Base-by-base conservation (phyloP, 2,888 invertebrate genomes). In the Blastobasis adustella region DNA sequence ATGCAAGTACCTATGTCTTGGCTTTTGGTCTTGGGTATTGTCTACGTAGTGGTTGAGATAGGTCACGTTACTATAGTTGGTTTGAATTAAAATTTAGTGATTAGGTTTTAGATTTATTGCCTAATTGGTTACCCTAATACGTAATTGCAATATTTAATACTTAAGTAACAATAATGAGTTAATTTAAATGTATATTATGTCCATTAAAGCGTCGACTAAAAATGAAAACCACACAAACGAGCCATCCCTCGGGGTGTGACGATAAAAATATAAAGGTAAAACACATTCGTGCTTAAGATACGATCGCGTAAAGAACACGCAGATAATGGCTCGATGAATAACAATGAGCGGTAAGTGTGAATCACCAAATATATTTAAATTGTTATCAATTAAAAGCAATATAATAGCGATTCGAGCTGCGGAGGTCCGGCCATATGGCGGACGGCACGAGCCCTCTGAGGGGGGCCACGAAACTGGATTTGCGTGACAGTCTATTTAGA, bases 311-410 rank as follows among this genome's bases (percentile, higher is more conserved):
- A 79, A 81, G 82, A 82, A 82, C 85, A 82, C 69, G 69, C 66
- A 81, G 83, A 86, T 87, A 85, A 88, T 84, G 78, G 80, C 80
- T 77, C 87, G 87, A 88, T 87, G 88, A 88, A 87, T 88, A 87
- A 79, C 84, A 85, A 87, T 85, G 79, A 86, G 82, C 76, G 69
- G 80, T 83, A 86, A 87, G 88, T 88, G 88, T 88, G 88, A 88
- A 88, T 87, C 88, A 88, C 84, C 87, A 87, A 88, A 88, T 88
- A 85, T 87, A 87, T 88, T 87, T 88, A 87, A 87, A 88, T 88
- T 88, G 88, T 88, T 88, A 88, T 88, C 88, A 88, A 88, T 88
- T 87, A 88, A 88, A 88, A 87, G 86, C 84, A 88, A 87, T 88
- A 86, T 86, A 88, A 87, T 87, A 85, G 83, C 87, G 86, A 87